Evolutionary conservation across 2,888 invertebrate species (phyloP).

Genomic region (Xestia ashworthii): DNA sequence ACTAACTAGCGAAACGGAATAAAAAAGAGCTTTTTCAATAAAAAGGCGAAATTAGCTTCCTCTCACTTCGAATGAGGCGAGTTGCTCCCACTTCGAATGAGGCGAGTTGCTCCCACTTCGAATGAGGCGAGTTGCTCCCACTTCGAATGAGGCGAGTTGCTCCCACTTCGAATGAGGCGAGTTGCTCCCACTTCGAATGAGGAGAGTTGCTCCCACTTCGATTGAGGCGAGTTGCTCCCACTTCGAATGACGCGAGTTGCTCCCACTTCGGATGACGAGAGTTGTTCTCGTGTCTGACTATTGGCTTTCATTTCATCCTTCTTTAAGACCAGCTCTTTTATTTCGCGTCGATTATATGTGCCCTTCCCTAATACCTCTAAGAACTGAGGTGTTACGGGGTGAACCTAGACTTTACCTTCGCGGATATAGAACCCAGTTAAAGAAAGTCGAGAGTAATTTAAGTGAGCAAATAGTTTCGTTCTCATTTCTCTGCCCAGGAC

Average conservation of each 20-base stretch:
- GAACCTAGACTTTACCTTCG: conserved; percentile 31
- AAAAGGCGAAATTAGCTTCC: neutral
- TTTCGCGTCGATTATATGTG: neutral
- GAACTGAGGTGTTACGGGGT: neutral
- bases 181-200: no score
- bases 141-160: no score
- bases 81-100: neutral
- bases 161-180: no score
- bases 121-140: no score
- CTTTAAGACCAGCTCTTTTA: neutral
- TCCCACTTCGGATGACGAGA: no score
- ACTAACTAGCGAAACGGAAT: conserved; percentile 8
- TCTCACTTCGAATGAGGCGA: neutral
- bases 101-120: neutral
- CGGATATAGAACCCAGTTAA: conserved; percentile 1
- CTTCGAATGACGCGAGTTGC: no score
- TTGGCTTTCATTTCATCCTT: neutral
- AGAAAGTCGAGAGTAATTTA: neutral
- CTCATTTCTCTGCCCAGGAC: neutral
- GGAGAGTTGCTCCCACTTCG: no score
- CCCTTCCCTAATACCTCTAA: conserved; percentile 1
- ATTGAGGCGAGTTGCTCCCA: no score
- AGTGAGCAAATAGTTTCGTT: conserved; percentile 15
- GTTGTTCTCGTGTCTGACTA: neutral
- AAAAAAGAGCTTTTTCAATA: neutral